A percentile compares a stretch with the other conserved stretches of the same genome.
These are phyloP conservation scores for Zhuqinia jingwanae DNA, from an alignment of 2,888 invertebrate genomes.

Conservation along the genomic window DNA sequence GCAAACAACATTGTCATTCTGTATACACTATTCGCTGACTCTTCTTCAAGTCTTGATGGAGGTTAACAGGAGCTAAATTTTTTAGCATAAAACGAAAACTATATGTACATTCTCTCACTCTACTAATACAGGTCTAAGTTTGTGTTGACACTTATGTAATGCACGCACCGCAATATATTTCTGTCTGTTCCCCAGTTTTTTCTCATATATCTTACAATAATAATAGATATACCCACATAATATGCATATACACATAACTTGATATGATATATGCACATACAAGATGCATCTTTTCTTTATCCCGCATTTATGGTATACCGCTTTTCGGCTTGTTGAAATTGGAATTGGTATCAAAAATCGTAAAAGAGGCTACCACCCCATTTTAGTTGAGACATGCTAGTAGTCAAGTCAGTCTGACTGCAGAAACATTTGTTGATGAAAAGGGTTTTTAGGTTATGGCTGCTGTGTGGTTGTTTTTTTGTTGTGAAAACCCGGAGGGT, in stretches of 20 bases:
- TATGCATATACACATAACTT: too few relatives aligned
- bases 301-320: background rate
- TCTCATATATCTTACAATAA: too few relatives aligned
- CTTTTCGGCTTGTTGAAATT: too few relatives aligned
- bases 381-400: background rate
- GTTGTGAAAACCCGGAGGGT: constrained; percentile 32
- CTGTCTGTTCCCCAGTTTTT: background rate
- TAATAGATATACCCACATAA: too few relatives aligned
- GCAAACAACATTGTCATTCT: too few relatives aligned
- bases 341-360: constrained; percentile 14
- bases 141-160: constrained; percentile 10
- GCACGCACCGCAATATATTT: too few relatives aligned
- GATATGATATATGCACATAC: too few relatives aligned
- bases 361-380: background rate
- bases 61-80: too few relatives aligned
- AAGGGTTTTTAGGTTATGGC: constrained; percentile 12
- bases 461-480: constrained; percentile 17
- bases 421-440: constrained; percentile 23
- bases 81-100: too few relatives aligned
- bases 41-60: background rate
- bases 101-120: too few relatives aligned
- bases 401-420: background rate
- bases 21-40: background rate
- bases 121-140: too few relatives aligned
- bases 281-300: background rate